Evolutionary conservation across 1,140 invertebrate species (phyloP).

Genomic region (Aethina tumida): DNA sequence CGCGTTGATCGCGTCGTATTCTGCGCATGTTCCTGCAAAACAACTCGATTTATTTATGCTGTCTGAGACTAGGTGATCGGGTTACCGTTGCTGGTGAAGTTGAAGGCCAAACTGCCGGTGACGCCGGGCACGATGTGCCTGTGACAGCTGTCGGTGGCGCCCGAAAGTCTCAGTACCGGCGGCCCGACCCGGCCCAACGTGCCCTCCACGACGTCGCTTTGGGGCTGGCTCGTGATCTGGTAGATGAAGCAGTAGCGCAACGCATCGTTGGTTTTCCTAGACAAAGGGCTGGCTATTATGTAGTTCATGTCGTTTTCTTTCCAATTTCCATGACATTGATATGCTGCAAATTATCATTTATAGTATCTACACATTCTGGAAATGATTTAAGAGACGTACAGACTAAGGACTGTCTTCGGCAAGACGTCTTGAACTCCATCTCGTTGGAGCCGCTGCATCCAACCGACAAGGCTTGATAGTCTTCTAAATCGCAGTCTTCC

Average conservation of each 20-base stretch:
- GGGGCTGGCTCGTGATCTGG: conserved; percentile 26
- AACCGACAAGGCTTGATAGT: conserved; percentile 50
- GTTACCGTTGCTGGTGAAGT: conserved; percentile 50
- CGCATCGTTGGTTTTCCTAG: conserved; percentile 35
- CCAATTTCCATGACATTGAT: conserved; percentile 58
- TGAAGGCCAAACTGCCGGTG: conserved; percentile 41
- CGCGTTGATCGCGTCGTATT: conserved; percentile 21
- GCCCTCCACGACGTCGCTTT: conserved; percentile 21
- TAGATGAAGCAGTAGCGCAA: conserved; percentile 44
- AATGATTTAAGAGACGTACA: conserved; percentile 19
- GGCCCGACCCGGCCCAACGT: conserved; percentile 23
- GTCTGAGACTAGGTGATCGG: not conserved
- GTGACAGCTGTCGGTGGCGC: conserved; percentile 39
- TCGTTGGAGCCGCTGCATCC: conserved; percentile 53
- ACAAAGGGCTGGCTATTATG: conserved; percentile 46
- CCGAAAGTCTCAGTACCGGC: conserved; percentile 34
- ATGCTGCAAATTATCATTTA: conserved; percentile 39
- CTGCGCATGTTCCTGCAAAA: conserved; percentile 30
- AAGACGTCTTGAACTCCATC: conserved; percentile 59
- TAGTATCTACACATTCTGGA: not conserved
- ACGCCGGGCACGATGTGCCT: conserved; percentile 36
- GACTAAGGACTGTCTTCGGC: conserved; percentile 30
- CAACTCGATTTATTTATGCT: conserved; percentile 3
- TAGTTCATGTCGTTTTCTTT: conserved; percentile 54
- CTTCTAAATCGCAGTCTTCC: conserved; percentile 35